Evolutionary conservation across 2,113 vertebrate species (phyloP), one percentile per base, ranked within the genome.

Genomic region (Mustela lutreola): DNA sequence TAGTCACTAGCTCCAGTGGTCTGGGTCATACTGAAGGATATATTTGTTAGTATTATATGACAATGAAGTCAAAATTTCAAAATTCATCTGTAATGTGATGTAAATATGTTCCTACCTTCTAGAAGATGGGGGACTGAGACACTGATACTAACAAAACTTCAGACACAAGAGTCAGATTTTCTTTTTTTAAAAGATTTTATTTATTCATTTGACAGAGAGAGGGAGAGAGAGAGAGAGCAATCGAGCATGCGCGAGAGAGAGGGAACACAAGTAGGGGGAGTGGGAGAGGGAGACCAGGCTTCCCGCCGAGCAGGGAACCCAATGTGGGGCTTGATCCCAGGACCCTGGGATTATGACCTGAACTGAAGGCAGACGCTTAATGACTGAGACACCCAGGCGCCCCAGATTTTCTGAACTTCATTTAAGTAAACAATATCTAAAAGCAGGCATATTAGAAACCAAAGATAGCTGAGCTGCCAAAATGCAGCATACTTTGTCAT

Each of bases 381-480:
- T 11, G 24, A 62, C 60, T 62, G 24, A 62, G 60, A 19, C 60
- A 62, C 22, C 22, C 60, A 62, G 60, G 60, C 0, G 3, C 24
- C 60, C 24, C 86, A 93, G 50, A 81, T 94, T 97, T 92, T 94
- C 70, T 92, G 79, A 86, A 8, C 11, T 89, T 62, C 75, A 62
- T 78, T 75, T 88, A 92, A 90, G 42, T 90, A 92, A 97, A 94
- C 1, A 60, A 60, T 65, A 87, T 73, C 75, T 92, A 90, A 83
- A 90, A 92, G 36, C 31, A 89, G n/a, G 56, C 24, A 89, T 33
- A 21, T 79, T 75, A 85, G 56, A 36, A 98, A 85, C 42, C 62
- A 97, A 93, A 91, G 70, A 82, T 42, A 87, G 62, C 94, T 96
- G 36, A 67, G 80, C 12, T 88, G 24, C 62, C 81, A 98, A 89